Base-by-base conservation (phyloP, 2,797 vertebrate genomes). In the Picus viridis region DNA sequence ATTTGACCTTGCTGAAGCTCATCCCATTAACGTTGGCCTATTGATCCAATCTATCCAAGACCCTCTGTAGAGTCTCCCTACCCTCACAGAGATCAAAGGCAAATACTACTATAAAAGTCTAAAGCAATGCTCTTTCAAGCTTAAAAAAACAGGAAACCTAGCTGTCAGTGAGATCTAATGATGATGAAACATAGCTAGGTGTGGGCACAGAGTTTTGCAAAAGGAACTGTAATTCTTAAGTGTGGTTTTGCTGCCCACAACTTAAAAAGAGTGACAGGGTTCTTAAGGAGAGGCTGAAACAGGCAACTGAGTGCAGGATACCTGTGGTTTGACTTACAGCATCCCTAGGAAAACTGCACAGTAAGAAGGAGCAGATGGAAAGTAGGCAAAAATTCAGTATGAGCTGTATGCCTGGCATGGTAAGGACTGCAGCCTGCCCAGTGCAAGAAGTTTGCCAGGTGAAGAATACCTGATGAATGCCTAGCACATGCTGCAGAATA, bases 101-200 rank as follows among this genome's bases (percentile, higher is more conserved):
- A 30, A 80, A 32, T 83, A 45, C 18, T 80, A 7, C 45, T 75
- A 16, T 49, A 68, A 89, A 89, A 90, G 43, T 29, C n/a, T 69
- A 77, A 39, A 29, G 39, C 59, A 78, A 6, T 57, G 36, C n/a
- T 59, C 62, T 88, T 67, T 43, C 0, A 4, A 80, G 45, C 58
- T n/a, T 92, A 78, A 91, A 87, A 94, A 95, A 89, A 24, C 94
- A 96, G 89, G 91, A 94, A 95, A 43, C 22, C 19, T 88, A 30
- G 16, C 59, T 89, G 85, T 89, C 78, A 83, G 58, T 47, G 73
- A 63, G 36, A 80, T 83, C 79, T 96, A 87, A 83, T 92, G 65
- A 17, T 77, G 69, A 65, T 92, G 92, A 92, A 84, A 95, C 65
- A 85, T 83, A 95, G 72, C 15, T 77, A 72, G 51, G 20, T 92